These are phyloP conservation scores for Aphelinus atriplicis DNA, from an alignment of 1,140 invertebrate species.

Conservation along the genomic window DNA sequence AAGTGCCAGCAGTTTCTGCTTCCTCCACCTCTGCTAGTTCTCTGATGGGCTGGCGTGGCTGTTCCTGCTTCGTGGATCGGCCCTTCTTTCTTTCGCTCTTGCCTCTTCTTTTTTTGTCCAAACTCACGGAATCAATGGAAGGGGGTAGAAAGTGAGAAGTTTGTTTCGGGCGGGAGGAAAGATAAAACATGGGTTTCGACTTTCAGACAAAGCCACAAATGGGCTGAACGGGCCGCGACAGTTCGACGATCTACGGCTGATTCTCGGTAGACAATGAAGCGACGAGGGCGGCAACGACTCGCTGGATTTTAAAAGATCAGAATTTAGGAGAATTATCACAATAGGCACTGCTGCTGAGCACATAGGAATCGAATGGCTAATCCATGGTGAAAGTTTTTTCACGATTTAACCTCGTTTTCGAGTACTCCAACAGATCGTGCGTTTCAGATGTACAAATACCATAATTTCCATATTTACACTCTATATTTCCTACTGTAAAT, in stretches of 20 bases:
- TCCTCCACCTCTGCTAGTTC: not conserved
- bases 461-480: no score
- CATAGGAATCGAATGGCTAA: not conserved
- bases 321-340: slow-evolving; percentile 21
- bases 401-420: not conserved
- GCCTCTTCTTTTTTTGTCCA: slow-evolving; percentile 29
- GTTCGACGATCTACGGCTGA: slow-evolving; percentile 39
- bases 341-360: not conserved
- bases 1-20: slow-evolving; percentile 28
- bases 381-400: slow-evolving; percentile 25
- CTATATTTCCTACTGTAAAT: no score
- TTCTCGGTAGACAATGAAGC: slow-evolving; percentile 33
- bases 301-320: slow-evolving; percentile 42
- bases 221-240: slow-evolving; percentile 39
- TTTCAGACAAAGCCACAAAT: slow-evolving; percentile 48
- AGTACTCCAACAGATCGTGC: not conserved
- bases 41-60: not conserved
- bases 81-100: slow-evolving; percentile 34
- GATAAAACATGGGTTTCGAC: slow-evolving; percentile 53
- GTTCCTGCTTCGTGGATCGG: slow-evolving; percentile 27
- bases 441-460: not conserved
- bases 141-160: slow-evolving; percentile 33
- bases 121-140: slow-evolving; percentile 33
- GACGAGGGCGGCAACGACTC: not conserved
- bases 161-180: slow-evolving; percentile 21